Evolutionary conservation across 2,888 invertebrate species (phyloP), one percentile per base, ranked within the genome.

Genomic region (Amphipyra berbera): DNA sequence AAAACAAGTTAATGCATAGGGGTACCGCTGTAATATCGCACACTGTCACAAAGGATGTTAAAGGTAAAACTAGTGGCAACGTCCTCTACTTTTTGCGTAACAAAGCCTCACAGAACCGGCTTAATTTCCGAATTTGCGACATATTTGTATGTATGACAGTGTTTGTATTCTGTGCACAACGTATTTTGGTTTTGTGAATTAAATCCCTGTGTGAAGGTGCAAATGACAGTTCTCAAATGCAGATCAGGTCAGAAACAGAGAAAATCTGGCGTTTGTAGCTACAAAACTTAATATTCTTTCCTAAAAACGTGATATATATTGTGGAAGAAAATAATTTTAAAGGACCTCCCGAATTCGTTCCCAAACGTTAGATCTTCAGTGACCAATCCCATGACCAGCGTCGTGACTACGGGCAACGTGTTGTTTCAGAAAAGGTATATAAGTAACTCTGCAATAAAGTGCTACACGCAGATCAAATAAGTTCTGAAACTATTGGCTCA

Each of bases 51-150:
- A 76, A 75, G 63, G 68, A 59, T 45, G n/a, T 21, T 49, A 52
- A 50, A 74, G 73, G 78, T 71, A 76, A 52, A 69, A 72, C 76
- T 74, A 70, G 67, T 67, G 62, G 60, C 67, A 62, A 46, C 53
- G 50, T 66, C 62, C 62, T 52, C 68, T 63, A 76, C 63, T 81
- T 82, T 78, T 82, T 79, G 68, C 56, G 57, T 61, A 63, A 73
- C 71, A 66, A 74, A 69, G 68, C 58, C 54, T 56, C 61, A 62
- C 60, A 57, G 56, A 73, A 50, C 64, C 52, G 41, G 66, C 62
- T 76, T 79, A 73, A 80, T 80, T 79, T 71, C 64, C 66, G 61
- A 72, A 81, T 80, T 68, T 63, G 54, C 66, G 48, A 74, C 76
- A 80, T 75, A 76, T 77, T 70, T 74, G 69, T 65, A 64, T 64